phyloP scores from a whole-genome alignment of 1,140 invertebrate genomes.

The Bilobella aurantiaca region DNA sequence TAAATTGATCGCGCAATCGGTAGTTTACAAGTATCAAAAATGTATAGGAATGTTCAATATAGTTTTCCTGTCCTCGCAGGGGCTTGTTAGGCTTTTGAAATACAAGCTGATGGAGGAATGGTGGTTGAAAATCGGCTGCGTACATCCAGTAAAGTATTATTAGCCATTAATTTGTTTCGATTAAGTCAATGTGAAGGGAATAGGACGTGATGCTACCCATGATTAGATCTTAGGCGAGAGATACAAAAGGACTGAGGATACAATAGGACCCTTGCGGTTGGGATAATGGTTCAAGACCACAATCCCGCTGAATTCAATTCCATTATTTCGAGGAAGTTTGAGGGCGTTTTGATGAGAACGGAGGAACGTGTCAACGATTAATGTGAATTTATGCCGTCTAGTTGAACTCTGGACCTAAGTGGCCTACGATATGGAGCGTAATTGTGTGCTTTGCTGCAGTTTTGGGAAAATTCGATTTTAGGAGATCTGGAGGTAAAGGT shows the following conservation, averaged over 20 bases:
- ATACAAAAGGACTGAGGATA: background rate
- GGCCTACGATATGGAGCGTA: background rate
- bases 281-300: too few relatives aligned
- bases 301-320: background rate
- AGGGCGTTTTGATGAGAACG: background rate
- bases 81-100: background rate
- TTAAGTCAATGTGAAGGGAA: conserved; percentile 9
- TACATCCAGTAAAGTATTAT: background rate
- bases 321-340: background rate
- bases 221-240: background rate
- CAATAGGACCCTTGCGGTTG: background rate
- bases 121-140: background rate
- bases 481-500: too few relatives aligned
- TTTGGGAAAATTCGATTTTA: background rate
- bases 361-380: conserved; percentile 14
- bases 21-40: too few relatives aligned
- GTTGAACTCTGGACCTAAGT: too few relatives aligned
- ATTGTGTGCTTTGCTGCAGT: background rate
- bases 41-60: too few relatives aligned
- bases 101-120: background rate
- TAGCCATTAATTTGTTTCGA: conserved; percentile 3
- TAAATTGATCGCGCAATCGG: too few relatives aligned
- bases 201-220: background rate
- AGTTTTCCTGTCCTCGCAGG: too few relatives aligned
- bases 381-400: conserved; percentile 19